These are phyloP conservation scores for Buathra laborator DNA, from an alignment of 2,888 invertebrate species.

Conservation along the genomic window DNA sequence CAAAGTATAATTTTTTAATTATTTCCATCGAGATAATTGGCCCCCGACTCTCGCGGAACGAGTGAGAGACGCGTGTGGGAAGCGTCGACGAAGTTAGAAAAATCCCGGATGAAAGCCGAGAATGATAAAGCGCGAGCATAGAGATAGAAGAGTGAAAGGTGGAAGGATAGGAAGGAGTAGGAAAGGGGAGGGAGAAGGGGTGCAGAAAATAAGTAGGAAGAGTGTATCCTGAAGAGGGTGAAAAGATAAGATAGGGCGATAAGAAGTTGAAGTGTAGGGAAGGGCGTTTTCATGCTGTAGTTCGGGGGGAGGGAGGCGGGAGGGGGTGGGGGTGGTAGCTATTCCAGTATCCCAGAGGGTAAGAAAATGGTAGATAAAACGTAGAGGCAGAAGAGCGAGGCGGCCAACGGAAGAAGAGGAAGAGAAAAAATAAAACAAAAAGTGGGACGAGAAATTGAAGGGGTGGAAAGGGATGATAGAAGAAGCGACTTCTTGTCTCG, in stretches of 20 bases:
- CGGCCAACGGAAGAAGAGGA: background rate
- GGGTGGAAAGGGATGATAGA: background rate
- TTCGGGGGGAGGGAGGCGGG: background rate
- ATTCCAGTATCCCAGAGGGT: slow-evolving; percentile 15
- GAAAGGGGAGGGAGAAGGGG: background rate
- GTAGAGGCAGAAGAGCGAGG: background rate
- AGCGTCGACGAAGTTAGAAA: background rate
- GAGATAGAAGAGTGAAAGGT: slow-evolving; percentile 1
- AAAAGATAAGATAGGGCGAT: slow-evolving; percentile 20
- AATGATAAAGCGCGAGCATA: background rate
- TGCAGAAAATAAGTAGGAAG: slow-evolving; percentile 10
- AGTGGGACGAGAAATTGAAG: slow-evolving; percentile 18
- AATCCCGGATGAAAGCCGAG: background rate
- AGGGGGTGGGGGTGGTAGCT: background rate
- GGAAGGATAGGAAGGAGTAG: background rate
- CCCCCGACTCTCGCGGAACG: background rate
- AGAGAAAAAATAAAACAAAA: slow-evolving; percentile 2
- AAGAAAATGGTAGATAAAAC: slow-evolving; percentile 3
- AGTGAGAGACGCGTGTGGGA: background rate
- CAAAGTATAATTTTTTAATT: slow-evolving; percentile 55
- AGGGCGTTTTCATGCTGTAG: slow-evolving; percentile 7
- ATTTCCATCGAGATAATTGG: slow-evolving; percentile 30
- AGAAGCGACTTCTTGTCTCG: slow-evolving; percentile 55
- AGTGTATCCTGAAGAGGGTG: slow-evolving; percentile 6
- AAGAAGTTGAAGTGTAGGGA: slow-evolving; percentile 20